phyloP scores from a whole-genome alignment of 2,797 vertebrate species.

The Gobio occitaniae region DNA sequence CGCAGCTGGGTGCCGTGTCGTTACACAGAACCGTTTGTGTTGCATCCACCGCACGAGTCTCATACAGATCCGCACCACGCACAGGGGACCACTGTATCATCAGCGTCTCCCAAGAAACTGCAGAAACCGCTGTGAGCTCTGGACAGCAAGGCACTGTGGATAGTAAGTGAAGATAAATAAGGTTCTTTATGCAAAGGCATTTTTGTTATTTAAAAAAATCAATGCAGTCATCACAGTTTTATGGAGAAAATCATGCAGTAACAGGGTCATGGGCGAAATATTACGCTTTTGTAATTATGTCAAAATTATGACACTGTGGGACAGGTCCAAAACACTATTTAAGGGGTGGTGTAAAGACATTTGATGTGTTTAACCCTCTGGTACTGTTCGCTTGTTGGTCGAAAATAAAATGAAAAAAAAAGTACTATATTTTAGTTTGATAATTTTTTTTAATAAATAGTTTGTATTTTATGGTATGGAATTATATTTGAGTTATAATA shows the following conservation, averaged over 20 bases:
- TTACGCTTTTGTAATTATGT: background rate
- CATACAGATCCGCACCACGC: conserved; percentile 86
- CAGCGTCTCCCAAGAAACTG: conserved; percentile 81
- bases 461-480: too few species aligned
- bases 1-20: conserved; percentile 84
- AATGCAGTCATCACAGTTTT: background rate
- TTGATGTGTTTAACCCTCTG: too few species aligned
- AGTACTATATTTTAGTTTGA: too few species aligned
- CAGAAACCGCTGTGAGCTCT: conserved; percentile 72
- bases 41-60: conserved; percentile 78
- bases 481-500: too few species aligned
- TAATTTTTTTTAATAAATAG: too few species aligned
- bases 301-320: background rate
- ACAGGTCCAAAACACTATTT: background rate
- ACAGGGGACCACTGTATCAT: conserved; percentile 83
- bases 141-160: conserved; percentile 90
- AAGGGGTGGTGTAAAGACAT: background rate
- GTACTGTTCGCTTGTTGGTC: too few species aligned
- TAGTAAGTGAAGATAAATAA: background rate
- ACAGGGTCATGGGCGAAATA: background rate
- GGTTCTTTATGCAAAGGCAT: background rate
- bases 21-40: conserved; percentile 78
- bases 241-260: background rate
- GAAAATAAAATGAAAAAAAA: too few species aligned
- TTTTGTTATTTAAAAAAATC: background rate